Conservation (phyloP, 2,797 vertebrate species). For the Lagorchestes hirsutus region DNA sequence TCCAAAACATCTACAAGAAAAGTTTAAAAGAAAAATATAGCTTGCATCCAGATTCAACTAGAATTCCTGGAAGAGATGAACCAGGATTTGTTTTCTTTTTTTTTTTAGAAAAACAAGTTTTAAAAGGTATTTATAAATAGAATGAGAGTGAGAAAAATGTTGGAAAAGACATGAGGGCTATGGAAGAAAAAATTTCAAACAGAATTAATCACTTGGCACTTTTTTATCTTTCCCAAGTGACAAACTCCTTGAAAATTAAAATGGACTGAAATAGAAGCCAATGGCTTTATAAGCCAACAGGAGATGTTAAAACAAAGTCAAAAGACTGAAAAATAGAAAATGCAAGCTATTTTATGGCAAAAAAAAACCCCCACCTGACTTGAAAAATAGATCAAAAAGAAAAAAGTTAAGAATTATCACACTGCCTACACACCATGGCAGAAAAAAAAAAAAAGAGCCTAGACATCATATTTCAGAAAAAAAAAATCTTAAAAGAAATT, state of each 20-base stretch:
- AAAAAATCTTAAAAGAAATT: neutral
- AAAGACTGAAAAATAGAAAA: neutral
- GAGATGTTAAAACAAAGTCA: neutral
- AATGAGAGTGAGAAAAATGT: neutral
- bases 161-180: neutral
- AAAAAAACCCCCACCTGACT: neutral
- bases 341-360: neutral
- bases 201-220: neutral
- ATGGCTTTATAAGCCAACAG: neutral
- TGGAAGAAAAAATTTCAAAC: neutral
- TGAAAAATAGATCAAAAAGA: neutral
- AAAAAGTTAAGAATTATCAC: neutral
- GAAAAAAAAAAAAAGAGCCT: neutral
- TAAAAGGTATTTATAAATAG: neutral
- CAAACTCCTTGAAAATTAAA: neutral
- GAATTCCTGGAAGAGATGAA: neutral
- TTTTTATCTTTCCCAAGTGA: neutral
- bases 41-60: neutral
- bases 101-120: neutral
- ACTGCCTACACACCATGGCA: neutral
- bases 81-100: neutral
- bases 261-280: neutral
- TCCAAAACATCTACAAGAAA: neutral
- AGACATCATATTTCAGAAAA: neutral
- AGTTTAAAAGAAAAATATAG: neutral